phyloP scores from a whole-genome alignment of 2,797 vertebrate species.

The Hybognathus amarus region DNA sequence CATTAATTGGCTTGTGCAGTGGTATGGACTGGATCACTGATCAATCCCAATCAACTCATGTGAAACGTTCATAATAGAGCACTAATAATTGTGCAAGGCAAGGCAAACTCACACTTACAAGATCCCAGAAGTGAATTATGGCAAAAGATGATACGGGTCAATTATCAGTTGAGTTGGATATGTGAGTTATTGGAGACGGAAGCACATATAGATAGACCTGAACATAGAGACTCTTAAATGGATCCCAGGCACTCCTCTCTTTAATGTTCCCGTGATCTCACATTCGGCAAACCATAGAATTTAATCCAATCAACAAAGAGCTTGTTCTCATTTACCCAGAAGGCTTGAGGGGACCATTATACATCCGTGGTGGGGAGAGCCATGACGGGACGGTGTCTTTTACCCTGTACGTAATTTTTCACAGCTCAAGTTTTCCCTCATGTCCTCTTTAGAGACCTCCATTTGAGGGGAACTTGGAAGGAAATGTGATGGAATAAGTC shows the following conservation, averaged over 20 bases:
- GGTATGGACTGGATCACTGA: slow-evolving; percentile 34
- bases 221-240: slow-evolving; percentile 56
- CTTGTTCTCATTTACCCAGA: slow-evolving; percentile 55
- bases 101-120: slow-evolving; percentile 48
- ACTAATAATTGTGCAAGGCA: slow-evolving; percentile 46
- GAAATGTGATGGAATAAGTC: slow-evolving; percentile 26
- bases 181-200: slow-evolving; percentile 36
- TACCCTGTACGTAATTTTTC: slow-evolving; percentile 42
- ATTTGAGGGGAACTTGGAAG: slow-evolving; percentile 20
- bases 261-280: slow-evolving; percentile 55
- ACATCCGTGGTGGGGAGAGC: slow-evolving; percentile 42
- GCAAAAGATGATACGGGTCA: slow-evolving; percentile 56
- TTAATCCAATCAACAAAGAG: slow-evolving; percentile 62
- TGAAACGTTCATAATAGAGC: slow-evolving; percentile 48
- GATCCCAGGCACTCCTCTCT: slow-evolving; percentile 48
- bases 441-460: slow-evolving; percentile 40
- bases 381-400: slow-evolving; percentile 38
- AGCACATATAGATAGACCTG: slow-evolving; percentile 50
- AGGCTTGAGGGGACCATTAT: slow-evolving; percentile 40
- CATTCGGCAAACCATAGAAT: slow-evolving; percentile 39
- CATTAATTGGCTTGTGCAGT: slow-evolving; percentile 51
- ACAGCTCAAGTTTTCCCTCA: slow-evolving; percentile 27
- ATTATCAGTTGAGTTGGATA: slow-evolving; percentile 42
- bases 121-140: slow-evolving; percentile 55
- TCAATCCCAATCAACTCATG: slow-evolving; percentile 46